A percentile compares a stretch with the other conserved stretches of the same genome.
Conservation (phyloP, 2,113 vertebrate genomes). For the Pongo abelii region DNA sequence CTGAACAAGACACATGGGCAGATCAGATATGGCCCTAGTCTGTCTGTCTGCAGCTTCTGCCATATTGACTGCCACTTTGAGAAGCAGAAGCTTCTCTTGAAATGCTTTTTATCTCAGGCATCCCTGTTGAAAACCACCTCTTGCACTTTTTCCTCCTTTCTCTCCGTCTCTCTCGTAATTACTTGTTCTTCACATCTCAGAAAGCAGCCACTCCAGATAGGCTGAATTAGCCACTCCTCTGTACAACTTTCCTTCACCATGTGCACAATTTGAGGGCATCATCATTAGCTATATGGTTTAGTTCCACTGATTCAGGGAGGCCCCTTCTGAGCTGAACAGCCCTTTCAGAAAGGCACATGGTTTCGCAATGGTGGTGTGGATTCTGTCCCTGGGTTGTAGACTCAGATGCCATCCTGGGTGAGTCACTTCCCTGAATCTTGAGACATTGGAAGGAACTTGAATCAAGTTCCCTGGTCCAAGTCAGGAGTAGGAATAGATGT, state of each 20-base stretch:
- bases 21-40: neutral
- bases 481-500: neutral
- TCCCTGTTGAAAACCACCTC: neutral
- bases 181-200: neutral
- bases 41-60: neutral
- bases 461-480: neutral
- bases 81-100: neutral
- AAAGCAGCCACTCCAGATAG: neutral
- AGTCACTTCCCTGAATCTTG: neutral
- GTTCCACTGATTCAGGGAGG: neutral
- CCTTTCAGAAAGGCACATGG: neutral
- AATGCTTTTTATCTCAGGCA: neutral
- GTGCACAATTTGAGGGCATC: neutral
- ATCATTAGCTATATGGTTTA: rapidly evolving
- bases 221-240: neutral
- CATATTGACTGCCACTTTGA: neutral
- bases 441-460: neutral
- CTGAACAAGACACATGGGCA: neutral
- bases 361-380: neutral
- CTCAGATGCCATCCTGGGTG: neutral
- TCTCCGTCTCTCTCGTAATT: neutral
- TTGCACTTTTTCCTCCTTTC: neutral
- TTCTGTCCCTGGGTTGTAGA: neutral
- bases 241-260: rapidly evolving
- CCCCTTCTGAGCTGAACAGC: neutral